Conservation (phyloP, 2,797 vertebrate species). For the Amazonetta brasiliensis region DNA sequence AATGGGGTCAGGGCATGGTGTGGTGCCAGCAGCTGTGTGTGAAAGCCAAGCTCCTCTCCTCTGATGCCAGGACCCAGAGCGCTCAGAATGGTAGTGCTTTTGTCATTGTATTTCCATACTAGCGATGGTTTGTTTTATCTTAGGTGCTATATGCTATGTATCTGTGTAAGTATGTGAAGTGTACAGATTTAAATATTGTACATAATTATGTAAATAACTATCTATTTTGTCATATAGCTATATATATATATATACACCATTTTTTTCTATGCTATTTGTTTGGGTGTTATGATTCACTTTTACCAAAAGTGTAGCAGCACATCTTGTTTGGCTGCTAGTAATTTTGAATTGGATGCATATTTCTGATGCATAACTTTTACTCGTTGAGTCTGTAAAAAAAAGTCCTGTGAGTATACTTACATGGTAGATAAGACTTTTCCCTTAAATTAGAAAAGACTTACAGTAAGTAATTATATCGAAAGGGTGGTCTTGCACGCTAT, state of each 20-base stretch:
- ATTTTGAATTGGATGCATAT: slow-evolving; percentile 7
- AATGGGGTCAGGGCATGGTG: neutral
- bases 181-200: neutral
- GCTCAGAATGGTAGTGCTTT: neutral
- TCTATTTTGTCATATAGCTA: neutral
- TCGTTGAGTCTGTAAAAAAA: neutral
- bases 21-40: neutral
- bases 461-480: neutral
- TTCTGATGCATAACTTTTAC: neutral
- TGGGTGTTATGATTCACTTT: neutral
- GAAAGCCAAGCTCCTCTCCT: neutral
- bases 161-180: neutral
- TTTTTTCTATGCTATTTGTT: neutral
- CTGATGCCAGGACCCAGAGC: neutral
- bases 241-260: neutral
- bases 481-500: neutral
- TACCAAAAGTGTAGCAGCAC: neutral
- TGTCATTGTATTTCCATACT: fast-evolving
- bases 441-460: neutral
- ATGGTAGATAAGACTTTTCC: neutral
- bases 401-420: neutral
- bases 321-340: slow-evolving; percentile 1
- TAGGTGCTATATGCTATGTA: neutral
- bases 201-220: neutral
- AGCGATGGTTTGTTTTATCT: neutral